phyloP scores from a whole-genome alignment of 2,797 vertebrate species.

The Sebastes elongatus region DNA sequence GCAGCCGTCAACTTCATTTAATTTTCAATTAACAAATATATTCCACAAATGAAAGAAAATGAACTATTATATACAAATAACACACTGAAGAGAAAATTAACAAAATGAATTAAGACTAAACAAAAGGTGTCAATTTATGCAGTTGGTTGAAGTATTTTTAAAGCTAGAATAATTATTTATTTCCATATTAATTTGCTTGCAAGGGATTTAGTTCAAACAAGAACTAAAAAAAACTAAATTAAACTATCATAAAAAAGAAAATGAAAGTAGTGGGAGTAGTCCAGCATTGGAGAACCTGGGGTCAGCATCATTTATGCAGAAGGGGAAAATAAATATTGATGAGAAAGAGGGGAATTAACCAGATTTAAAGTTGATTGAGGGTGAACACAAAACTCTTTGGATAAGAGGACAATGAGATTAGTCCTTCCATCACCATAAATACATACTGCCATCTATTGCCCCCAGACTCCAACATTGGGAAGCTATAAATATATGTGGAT shows the following conservation, averaged over 20 bases:
- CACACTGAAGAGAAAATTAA: neutral
- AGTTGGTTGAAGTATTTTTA: neutral
- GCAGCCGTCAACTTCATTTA: neutral
- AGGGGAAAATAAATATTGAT: constrained; percentile 58
- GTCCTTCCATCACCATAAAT: constrained; percentile 35
- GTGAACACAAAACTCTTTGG: constrained; percentile 45
- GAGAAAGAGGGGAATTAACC: constrained; percentile 57
- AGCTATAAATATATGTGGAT: constrained; percentile 55
- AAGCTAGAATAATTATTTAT: neutral
- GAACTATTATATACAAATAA: neutral
- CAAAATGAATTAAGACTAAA: neutral
- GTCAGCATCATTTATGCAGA: constrained; percentile 20
- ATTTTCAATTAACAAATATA: neutral
- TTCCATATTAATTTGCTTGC: neutral
- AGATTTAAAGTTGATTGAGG: constrained; percentile 63
- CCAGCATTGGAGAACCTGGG: neutral
- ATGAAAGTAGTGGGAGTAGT: neutral
- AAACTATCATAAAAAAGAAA: neutral
- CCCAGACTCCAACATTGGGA: neutral
- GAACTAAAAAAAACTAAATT: constrained; percentile 2
- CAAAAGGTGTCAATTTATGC: constrained; percentile 1
- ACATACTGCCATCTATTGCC: constrained; percentile 36
- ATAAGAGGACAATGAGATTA: constrained; percentile 54
- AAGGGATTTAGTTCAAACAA: neutral
- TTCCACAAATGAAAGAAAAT: neutral